phyloP scores from a whole-genome alignment of 2,797 vertebrate genomes.

The Arrhamphus sclerolepis region DNA sequence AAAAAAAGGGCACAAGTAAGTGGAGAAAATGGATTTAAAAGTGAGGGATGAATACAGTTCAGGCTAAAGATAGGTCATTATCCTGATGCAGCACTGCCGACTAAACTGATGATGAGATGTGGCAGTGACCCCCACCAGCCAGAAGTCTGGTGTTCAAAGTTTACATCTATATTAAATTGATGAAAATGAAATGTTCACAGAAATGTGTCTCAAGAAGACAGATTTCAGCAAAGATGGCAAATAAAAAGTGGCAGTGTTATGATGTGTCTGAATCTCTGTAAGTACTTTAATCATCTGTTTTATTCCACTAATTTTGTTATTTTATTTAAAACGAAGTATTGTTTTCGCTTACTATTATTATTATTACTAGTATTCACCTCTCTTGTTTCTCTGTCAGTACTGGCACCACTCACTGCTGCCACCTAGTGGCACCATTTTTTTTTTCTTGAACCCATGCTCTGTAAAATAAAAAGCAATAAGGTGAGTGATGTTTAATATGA shows the following conservation, averaged over 20 bases:
- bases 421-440: slow-evolving; percentile 37
- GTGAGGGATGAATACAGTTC: background rate
- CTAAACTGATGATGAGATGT: background rate
- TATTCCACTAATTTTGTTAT: slow-evolving; percentile 22
- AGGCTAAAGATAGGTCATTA: background rate
- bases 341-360: slow-evolving; percentile 29
- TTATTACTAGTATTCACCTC: slow-evolving; percentile 9
- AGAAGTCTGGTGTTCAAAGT: slow-evolving; percentile 4
- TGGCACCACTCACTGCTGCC: slow-evolving; percentile 59
- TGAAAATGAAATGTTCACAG: too few relatives aligned
- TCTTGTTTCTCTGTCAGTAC: slow-evolving; percentile 18
- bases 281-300: slow-evolving; percentile 7
- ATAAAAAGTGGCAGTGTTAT: slow-evolving; percentile 3
- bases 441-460: slow-evolving; percentile 16
- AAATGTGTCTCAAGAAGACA: too few relatives aligned
- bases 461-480: slow-evolving; percentile 51
- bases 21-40: slow-evolving; percentile 1
- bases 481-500: slow-evolving; percentile 34
- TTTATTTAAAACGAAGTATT: slow-evolving; percentile 43
- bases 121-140: background rate
- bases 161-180: background rate
- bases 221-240: background rate
- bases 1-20: slow-evolving; percentile 18
- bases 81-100: background rate
- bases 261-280: slow-evolving; percentile 10